phyloP scores from a whole-genome alignment of 2,888 invertebrate genomes.

The Rosalia funebris region DNA sequence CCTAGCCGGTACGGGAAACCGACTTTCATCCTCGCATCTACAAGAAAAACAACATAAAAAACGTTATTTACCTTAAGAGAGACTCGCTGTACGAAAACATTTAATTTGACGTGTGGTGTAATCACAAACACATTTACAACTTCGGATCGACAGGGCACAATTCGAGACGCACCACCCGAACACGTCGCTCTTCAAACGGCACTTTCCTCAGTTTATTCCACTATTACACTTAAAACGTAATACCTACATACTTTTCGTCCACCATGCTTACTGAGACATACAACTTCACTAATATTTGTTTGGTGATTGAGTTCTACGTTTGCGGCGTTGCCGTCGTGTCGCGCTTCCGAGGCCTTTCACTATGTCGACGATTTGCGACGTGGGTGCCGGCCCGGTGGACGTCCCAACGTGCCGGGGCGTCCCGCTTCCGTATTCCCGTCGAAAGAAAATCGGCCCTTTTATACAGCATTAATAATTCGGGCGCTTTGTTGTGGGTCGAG shows the following conservation, averaged over 20 bases:
- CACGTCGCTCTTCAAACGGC: constrained; percentile 24
- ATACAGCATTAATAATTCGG: constrained; percentile 7
- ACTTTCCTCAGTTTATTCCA: constrained; percentile 36
- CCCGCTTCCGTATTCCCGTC: not conserved
- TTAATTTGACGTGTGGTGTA: constrained; percentile 37
- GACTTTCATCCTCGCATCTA: not conserved
- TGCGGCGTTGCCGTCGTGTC: constrained; percentile 44
- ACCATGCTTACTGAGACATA: constrained; percentile 53
- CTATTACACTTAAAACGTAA: constrained; percentile 44
- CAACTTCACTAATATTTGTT: constrained; percentile 53
- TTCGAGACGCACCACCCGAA: constrained; percentile 19
- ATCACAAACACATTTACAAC: constrained; percentile 29
- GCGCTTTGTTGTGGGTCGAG: constrained; percentile 22
- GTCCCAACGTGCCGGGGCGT: not conserved
- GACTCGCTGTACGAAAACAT: constrained; percentile 30
- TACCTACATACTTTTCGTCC: constrained; percentile 46
- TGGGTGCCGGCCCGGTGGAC: not conserved
- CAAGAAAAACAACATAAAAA: constrained; percentile 17
- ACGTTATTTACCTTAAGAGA: constrained; percentile 34
- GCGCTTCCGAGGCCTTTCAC: constrained; percentile 39
- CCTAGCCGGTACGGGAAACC: constrained; percentile 4
- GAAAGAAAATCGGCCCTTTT: not conserved
- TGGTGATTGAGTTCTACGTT: constrained; percentile 49
- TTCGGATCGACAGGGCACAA: constrained; percentile 24
- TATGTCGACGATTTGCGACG: constrained; percentile 15